Percentiles rank a stretch among this genome's conserved stretches.
These are phyloP conservation scores for Procambarus clarkii DNA, from an alignment of 1,140 invertebrate genomes.

Conservation along the genomic window DNA sequence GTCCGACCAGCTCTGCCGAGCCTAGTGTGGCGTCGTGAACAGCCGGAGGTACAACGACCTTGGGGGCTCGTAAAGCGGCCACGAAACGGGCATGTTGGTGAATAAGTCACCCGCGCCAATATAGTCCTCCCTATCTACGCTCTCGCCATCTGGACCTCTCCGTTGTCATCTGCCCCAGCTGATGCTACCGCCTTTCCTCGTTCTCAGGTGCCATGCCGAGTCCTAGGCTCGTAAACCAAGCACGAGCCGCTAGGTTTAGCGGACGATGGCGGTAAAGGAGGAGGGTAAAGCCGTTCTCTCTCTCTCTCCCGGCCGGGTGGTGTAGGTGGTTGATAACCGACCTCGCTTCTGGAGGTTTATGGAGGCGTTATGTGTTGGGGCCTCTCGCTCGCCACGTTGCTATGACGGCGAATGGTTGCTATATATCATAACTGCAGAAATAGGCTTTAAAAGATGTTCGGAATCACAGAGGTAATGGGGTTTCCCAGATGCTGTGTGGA, in stretches of 20 bases:
- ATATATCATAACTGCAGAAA: too few relatives aligned
- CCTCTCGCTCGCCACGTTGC: neutral
- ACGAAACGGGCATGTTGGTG: neutral
- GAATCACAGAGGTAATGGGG: too few relatives aligned
- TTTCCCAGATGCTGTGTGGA: too few relatives aligned
- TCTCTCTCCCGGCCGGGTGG: neutral
- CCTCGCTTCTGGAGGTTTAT: neutral
- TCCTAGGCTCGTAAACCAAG: neutral
- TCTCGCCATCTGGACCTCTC: neutral
- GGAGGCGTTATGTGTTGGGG: neutral
- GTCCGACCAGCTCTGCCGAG: neutral
- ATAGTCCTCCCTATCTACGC: neutral
- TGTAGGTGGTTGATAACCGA: neutral
- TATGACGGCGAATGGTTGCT: too few relatives aligned
- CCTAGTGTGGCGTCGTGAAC: neutral
- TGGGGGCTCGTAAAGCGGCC: neutral
- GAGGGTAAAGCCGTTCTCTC: neutral
- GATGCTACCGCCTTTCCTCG: neutral
- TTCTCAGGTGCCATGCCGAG: too few relatives aligned
- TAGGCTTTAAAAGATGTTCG: too few relatives aligned
- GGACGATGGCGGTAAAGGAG: neutral
- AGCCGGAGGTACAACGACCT: neutral
- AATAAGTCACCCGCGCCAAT: too few relatives aligned
- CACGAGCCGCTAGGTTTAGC: neutral
- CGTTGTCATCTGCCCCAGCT: neutral